Evolutionary conservation across 2,797 vertebrate species (phyloP), one percentile per base, ranked within the genome.

Genomic region (Diglossa cyanea): DNA sequence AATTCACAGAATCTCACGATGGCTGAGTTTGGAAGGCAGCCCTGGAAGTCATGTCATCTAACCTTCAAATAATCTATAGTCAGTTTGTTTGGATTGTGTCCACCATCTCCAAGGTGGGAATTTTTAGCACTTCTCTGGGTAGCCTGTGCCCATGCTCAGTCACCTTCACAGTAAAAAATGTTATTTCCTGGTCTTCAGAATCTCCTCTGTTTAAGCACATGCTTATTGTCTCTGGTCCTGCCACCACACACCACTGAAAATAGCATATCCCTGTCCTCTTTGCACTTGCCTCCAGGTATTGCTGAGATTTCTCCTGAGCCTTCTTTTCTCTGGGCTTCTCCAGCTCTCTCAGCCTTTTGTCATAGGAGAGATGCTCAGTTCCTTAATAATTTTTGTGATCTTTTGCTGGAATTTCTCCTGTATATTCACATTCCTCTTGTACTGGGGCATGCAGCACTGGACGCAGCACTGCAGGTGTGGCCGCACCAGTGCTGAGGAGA

Each of bases 361-460:
- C 25, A 15, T 0, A 44, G 11, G 4, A 67, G 13, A 33, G 8
- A 8, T 1, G 0, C 4, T 14, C 31, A 51, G 6, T 26, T 12
- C 9, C 53, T 66, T 23, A 21, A 33, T 23, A 0, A 21, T 33
- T 33, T 68, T 31, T 4, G 4, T 21, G 11, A 4, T 3, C 10
- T 28, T 86, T 65, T 61, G 2, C 35, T 70, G 19, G 19, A 19
- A 26, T 71, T 18, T 86, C 5, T 40, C 23, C 13, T 45, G 6
- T 19, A 24, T 51, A 20, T 45, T 33, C 24, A 5, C 40, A 26
- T 74, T 31, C 25, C 6, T 63, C 5, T 67, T 23, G 17, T 17
- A 11, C 4, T 4, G 37, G 8, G 11, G 8, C 0, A 1, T 30
- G 2, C 62, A 60, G 4, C 28, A 47, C 13, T n/a, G 31, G 33